These are phyloP conservation scores for Petroica traversi DNA, from an alignment of 2,113 vertebrate species.

Conservation along the genomic window DNA sequence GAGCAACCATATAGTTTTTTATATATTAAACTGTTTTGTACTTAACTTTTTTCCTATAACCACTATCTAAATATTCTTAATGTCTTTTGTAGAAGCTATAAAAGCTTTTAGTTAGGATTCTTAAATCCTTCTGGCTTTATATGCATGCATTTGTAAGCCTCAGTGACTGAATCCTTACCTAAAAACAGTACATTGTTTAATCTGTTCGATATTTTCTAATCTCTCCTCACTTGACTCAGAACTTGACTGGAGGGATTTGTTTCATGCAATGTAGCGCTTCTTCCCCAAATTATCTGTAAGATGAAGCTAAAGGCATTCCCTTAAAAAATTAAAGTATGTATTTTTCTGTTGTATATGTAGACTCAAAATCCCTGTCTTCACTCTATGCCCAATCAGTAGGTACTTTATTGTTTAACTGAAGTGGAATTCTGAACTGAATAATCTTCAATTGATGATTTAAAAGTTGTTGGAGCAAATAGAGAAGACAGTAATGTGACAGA, in stretches of 20 bases:
- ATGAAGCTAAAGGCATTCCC: background rate
- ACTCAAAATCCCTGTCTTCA: background rate
- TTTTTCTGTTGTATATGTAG: background rate
- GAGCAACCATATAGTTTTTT: background rate
- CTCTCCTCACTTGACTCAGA: background rate
- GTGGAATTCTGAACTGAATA: background rate
- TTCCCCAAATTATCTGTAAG: background rate
- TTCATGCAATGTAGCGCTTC: background rate
- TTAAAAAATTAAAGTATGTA: background rate
- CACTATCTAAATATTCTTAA: background rate
- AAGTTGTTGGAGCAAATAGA: background rate
- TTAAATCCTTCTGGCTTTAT: background rate
- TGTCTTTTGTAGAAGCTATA: background rate
- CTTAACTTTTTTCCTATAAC: background rate
- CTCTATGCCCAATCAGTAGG: background rate
- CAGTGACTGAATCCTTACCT: background rate
- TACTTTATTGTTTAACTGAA: background rate
- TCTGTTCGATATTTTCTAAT: background rate
- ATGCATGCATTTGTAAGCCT: background rate
- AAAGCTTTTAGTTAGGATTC: background rate
- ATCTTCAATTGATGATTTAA: background rate
- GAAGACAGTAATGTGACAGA: background rate
- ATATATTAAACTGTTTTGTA: background rate
- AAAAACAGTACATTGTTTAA: background rate
- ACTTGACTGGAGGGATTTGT: background rate